These are phyloP conservation scores for Masticophis lateralis DNA, from an alignment of 2,797 vertebrate genomes.

Conservation along the genomic window DNA sequence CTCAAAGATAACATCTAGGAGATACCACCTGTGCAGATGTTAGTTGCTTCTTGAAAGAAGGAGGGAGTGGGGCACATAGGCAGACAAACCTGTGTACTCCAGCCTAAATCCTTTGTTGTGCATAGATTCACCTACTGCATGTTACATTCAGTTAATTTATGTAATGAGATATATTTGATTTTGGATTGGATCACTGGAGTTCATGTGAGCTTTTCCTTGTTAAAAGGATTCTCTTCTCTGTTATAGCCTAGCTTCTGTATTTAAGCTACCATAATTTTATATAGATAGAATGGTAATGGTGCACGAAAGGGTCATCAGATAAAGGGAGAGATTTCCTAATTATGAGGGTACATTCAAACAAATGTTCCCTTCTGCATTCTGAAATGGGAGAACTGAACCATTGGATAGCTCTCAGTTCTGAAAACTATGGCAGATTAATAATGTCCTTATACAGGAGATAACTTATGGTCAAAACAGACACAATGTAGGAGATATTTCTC, in stretches of 20 bases:
- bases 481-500: background rate
- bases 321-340: background rate
- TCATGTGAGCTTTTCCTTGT: background rate
- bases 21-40: background rate
- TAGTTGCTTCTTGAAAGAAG: background rate
- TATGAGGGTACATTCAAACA: background rate
- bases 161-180: background rate
- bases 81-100: background rate
- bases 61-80: background rate
- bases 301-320: background rate
- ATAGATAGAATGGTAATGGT: background rate
- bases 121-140: background rate
- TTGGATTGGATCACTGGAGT: too few relatives aligned
- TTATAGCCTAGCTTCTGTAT: background rate
- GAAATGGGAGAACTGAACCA: background rate
- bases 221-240: background rate
- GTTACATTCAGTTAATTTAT: background rate
- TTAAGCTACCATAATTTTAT: background rate
- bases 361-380: background rate
- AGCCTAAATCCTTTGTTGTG: background rate
- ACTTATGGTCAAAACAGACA: background rate
- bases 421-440: background rate
- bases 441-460: background rate
- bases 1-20: constrained; percentile 1
- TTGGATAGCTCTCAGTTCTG: background rate